Conservation (phyloP, 2,888 invertebrate species). For the Chloroclysta siterata region DNA sequence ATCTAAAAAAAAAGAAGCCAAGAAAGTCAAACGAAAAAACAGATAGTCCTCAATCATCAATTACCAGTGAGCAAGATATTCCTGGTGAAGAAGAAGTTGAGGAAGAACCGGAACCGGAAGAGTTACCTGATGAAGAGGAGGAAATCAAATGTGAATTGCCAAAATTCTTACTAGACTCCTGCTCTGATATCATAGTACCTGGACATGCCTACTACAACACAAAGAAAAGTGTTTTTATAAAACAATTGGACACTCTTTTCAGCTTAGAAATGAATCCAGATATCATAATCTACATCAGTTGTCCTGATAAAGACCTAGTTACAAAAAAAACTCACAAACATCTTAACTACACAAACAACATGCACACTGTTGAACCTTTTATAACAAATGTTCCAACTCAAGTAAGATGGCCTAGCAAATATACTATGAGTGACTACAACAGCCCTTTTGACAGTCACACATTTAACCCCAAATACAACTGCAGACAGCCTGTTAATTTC, state of each 20-base stretch:
- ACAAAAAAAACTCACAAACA: constrained; percentile 65
- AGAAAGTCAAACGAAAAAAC: constrained; percentile 42
- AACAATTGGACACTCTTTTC: constrained; percentile 66
- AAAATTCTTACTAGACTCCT: constrained; percentile 65
- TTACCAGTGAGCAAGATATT: constrained; percentile 48
- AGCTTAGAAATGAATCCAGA: constrained; percentile 68
- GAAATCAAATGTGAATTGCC: constrained; percentile 61
- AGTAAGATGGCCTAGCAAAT: constrained; percentile 66
- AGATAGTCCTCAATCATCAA: constrained; percentile 47
- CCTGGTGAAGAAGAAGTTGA: constrained; percentile 40
- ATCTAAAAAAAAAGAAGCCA: constrained; percentile 63
- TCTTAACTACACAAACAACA: constrained; percentile 59
- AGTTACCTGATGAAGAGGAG: constrained; percentile 47
- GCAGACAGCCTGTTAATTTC: constrained; percentile 77
- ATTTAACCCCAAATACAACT: constrained; percentile 74
- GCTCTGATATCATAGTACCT: constrained; percentile 53
- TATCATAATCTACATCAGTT: constrained; percentile 83
- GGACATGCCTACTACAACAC: constrained; percentile 54
- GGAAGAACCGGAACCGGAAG: constrained; percentile 51
- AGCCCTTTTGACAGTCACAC: constrained; percentile 52
- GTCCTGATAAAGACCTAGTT: constrained; percentile 82
- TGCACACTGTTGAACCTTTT: constrained; percentile 52
- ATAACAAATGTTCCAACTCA: constrained; percentile 46
- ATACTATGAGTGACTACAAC: constrained; percentile 55
- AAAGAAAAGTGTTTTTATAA: constrained; percentile 55